phyloP scores from a whole-genome alignment of 2,797 vertebrate species.

The Pelochelys cantorii region DNA sequence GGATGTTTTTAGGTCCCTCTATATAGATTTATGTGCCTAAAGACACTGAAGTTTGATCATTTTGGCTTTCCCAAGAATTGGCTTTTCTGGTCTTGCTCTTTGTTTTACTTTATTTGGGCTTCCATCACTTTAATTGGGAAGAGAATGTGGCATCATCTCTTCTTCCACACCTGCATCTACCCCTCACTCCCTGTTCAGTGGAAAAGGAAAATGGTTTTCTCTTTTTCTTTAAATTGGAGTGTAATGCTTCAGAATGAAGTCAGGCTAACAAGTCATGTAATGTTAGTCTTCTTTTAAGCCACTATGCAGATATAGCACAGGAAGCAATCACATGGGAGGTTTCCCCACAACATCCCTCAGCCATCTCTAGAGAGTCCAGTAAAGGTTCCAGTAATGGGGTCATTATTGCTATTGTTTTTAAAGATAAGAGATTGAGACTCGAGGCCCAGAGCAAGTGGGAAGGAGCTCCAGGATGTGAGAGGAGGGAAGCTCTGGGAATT shows the following conservation, averaged over 20 bases:
- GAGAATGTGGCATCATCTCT: neutral
- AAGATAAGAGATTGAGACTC: neutral
- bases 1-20: neutral
- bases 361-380: neutral
- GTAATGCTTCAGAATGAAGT: neutral
- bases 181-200: neutral
- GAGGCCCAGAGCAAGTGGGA: neutral
- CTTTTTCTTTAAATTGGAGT: neutral
- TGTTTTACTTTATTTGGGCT: neutral
- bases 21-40: neutral
- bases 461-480: neutral
- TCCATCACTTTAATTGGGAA: neutral
- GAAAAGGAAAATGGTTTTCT: neutral
- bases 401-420: neutral
- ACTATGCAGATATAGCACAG: neutral
- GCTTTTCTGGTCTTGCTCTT: accelerated
- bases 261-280: neutral
- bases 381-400: neutral
- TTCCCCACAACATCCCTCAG: neutral
- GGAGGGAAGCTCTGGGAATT: neutral
- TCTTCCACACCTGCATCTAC: neutral
- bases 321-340: neutral
- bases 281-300: neutral
- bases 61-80: neutral
- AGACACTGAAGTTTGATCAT: neutral